A percentile compares a stretch with the other conserved stretches of the same genome.
Evolutionary conservation across 2,113 vertebrate genomes (phyloP).

Genomic region (Anolis sagrei): DNA sequence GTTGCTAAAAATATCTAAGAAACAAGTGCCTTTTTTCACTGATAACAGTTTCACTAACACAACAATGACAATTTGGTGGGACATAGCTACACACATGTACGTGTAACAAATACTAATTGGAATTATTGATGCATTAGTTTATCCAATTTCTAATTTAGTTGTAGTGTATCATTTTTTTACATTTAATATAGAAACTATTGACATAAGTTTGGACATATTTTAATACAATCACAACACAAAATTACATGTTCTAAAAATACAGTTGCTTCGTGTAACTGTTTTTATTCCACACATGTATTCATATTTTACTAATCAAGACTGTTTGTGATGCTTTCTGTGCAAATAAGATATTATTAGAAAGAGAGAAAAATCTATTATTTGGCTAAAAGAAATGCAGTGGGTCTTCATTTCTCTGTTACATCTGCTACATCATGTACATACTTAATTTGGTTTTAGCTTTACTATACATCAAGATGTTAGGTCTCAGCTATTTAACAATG

Average conservation of each 20-base stretch:
- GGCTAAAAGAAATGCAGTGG: neutral
- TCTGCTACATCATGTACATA: neutral
- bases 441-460: neutral
- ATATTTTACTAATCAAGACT: neutral
- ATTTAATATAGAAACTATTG: neutral
- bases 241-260: neutral
- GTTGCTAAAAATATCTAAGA: constrained; percentile 40
- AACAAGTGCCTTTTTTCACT: constrained; percentile 37
- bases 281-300: neutral
- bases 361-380: neutral
- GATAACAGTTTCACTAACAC: neutral
- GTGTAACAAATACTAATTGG: constrained; percentile 26
- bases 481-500: neutral
- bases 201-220: neutral
- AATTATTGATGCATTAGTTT: neutral
- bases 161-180: neutral
- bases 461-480: neutral
- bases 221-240: neutral
- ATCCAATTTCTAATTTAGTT: neutral
- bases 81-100: constrained; percentile 13
- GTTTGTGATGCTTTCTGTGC: no score
- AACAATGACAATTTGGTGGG: constrained; percentile 25
- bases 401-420: neutral
- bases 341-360: neutral
- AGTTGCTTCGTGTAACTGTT: neutral